Evolutionary conservation across 2,888 invertebrate genomes (phyloP).

Genomic region (Orthosia gothica): DNA sequence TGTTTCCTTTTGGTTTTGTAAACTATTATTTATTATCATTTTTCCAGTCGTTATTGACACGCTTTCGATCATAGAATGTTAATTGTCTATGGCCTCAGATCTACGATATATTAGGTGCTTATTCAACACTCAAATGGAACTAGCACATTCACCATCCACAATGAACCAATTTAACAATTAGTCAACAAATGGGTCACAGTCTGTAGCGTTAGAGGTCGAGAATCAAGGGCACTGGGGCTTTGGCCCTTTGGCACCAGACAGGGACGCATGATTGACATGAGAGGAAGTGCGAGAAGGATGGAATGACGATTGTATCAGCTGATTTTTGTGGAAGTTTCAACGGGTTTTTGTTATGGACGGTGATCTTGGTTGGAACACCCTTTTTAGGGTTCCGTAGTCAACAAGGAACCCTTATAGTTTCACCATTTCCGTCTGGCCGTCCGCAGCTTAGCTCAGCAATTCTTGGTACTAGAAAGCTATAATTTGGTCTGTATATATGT

Average conservation of each 20-base stretch:
- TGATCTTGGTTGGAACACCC: slow-evolving; percentile 8
- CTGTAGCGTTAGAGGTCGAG: slow-evolving; percentile 73
- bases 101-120: slow-evolving; percentile 18
- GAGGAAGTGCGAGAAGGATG: slow-evolving; percentile 62
- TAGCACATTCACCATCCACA: slow-evolving; percentile 30
- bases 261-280: slow-evolving; percentile 62
- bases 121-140: slow-evolving; percentile 35
- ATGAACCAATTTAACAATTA: slow-evolving; percentile 68
- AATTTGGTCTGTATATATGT: too few relatives aligned
- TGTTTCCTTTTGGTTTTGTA: too few relatives aligned
- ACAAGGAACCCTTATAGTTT: too few relatives aligned
- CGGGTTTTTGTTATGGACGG: slow-evolving; percentile 46
- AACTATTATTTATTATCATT: too few relatives aligned
- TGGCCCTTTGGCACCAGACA: slow-evolving; percentile 70
- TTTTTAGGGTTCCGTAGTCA: background rate
- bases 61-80: too few relatives aligned
- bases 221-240: slow-evolving; percentile 81
- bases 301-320: slow-evolving; percentile 63
- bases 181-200: slow-evolving; percentile 78
- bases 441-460: too few relatives aligned
- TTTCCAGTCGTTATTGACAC: too few relatives aligned
- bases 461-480: too few relatives aligned
- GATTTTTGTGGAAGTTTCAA: slow-evolving; percentile 54
- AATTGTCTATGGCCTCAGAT: background rate
- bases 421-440: too few relatives aligned